Evolutionary conservation across 1,140 invertebrate genomes (phyloP).

Genomic region (Lucilia sericata): DNA sequence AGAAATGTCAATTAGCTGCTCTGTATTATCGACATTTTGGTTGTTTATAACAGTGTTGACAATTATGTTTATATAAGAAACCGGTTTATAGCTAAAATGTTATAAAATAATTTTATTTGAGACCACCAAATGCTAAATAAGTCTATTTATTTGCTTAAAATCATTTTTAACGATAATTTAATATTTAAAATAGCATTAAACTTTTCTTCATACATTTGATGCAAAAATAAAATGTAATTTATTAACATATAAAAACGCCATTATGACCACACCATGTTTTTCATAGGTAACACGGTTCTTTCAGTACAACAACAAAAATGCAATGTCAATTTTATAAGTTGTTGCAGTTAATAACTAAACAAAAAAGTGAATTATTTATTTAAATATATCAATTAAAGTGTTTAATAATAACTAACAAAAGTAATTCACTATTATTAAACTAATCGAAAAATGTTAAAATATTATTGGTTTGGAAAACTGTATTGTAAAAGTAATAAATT

Average conservation of each 20-base stretch:
- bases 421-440: too few relatives aligned
- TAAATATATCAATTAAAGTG: constrained; percentile 17
- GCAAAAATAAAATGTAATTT: too few relatives aligned
- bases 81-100: too few relatives aligned
- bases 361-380: constrained; percentile 3
- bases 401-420: background rate
- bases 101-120: too few relatives aligned
- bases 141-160: too few relatives aligned
- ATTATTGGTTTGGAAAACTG: background rate
- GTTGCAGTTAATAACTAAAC: constrained; percentile 16
- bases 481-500: background rate
- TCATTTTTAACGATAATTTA: too few relatives aligned
- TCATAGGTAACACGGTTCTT: background rate
- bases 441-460: background rate
- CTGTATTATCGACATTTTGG: background rate
- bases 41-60: too few relatives aligned
- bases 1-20: background rate
- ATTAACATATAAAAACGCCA: too few relatives aligned
- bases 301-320: constrained; percentile 32
- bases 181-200: too few relatives aligned
- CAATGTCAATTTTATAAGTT: constrained; percentile 22
- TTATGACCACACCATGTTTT: background rate
- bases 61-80: too few relatives aligned
- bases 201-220: too few relatives aligned
- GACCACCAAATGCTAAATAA: too few relatives aligned